Evolutionary conservation across 1,140 invertebrate genomes (phyloP), one percentile per base, ranked within the genome.

Genomic region (Eupristina koningsbergeri): DNA sequence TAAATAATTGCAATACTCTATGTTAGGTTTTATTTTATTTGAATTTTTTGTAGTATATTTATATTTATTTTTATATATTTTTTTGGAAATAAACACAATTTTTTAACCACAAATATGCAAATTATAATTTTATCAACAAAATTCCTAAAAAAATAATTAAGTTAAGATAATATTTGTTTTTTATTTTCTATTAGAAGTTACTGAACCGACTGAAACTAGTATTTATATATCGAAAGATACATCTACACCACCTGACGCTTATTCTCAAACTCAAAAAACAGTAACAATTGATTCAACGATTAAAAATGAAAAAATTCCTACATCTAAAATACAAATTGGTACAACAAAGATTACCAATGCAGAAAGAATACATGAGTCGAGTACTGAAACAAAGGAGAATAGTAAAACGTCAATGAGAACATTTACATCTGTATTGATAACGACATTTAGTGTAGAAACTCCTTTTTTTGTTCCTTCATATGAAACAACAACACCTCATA

Each of bases 311-410:
- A 39, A 64, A 63, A 67, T 34, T 0, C 39, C 74, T 45, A 63
- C 26, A 36, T 63, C 74, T 69, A 69, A 64, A 74, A 84, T 74
- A 53, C 76, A 74, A 34, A 58, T 36, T 0, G 84, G 81, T 58
- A 79, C 82, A 29, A 80, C 84, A 36, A 80, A 67, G 41, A 81
- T n/a, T 3, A 69, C 26, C 19, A n/a, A n/a, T n/a, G 26, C 74
- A 19, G 45, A 22, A 61, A 53, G 71, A 15, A 85, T 47, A 13
- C 77, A 15, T 53, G n/a, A 39, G 64, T 73, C 87, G 13, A 81
- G n/a, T 29, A 77, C 31, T 19, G 69, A 87, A 76, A 84, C 86
- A 64, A 89, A 89, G 69, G 84, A 87, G 45, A 89, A 89, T 76
- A 89, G 89, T 86, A 86, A 89, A 26, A 58, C 80, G 7, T 63